Conservation (phyloP, 1,140 invertebrate genomes). For the Ooceraea biroi region DNA sequence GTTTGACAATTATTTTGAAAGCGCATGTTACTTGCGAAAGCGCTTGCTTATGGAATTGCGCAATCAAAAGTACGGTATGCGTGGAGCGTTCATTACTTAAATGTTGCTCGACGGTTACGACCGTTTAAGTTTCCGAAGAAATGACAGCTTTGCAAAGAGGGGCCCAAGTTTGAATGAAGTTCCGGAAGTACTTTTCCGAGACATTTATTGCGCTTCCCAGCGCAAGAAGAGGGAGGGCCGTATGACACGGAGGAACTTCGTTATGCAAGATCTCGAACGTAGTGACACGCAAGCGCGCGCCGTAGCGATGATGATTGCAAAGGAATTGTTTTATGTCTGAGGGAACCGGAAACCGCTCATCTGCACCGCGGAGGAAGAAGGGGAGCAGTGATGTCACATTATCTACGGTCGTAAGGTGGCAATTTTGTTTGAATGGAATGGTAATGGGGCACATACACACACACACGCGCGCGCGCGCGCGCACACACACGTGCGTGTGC, state of each 20-base stretch:
- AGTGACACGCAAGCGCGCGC: neutral
- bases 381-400: too few species aligned
- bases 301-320: constrained; percentile 1
- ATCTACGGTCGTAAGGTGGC: neutral
- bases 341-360: too few species aligned
- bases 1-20: constrained; percentile 44
- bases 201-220: neutral
- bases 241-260: neutral
- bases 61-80: neutral
- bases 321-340: too few species aligned
- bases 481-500: neutral
- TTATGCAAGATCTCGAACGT: neutral
- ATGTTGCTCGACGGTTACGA: neutral
- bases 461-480: neutral
- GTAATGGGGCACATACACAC: too few species aligned
- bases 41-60: neutral
- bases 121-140: neutral
- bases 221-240: neutral
- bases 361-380: too few species aligned
- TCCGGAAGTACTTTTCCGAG: neutral
- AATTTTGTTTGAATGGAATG: neutral
- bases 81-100: neutral
- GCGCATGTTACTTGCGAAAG: neutral
- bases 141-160: neutral
- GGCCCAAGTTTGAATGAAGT: neutral